Percentiles rank a stretch among this genome's conserved stretches.
These are phyloP conservation scores for Platycercus adscitus DNA, from an alignment of 2,113 vertebrate genomes.

Conservation along the genomic window DNA sequence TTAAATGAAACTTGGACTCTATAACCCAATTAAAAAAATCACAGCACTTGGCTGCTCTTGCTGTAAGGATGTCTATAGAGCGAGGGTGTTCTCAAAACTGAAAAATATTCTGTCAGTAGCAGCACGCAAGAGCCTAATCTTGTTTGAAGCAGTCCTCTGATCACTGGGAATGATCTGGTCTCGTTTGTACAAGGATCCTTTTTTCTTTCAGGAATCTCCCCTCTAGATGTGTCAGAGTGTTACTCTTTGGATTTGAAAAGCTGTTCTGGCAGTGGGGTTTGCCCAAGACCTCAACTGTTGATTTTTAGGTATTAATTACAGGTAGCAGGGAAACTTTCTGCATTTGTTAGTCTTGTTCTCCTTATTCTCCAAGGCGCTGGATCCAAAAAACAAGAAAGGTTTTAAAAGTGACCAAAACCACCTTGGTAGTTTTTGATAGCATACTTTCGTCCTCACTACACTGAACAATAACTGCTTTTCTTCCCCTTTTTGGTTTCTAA, in stretches of 20 bases:
- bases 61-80: neutral
- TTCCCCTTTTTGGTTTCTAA: slow-evolving; percentile 42
- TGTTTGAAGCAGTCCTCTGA: neutral
- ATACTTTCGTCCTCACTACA: neutral
- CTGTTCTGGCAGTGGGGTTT: neutral
- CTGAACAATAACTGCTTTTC: neutral
- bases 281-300: neutral
- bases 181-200: neutral
- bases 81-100: neutral
- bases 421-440: neutral
- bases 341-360: neutral
- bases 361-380: neutral
- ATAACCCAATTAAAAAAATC: neutral
- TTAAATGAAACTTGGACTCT: neutral
- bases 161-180: neutral
- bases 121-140: neutral
- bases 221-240: neutral
- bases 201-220: neutral
- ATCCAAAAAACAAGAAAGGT: neutral
- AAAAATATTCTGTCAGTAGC: neutral
- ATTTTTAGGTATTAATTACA: neutral
- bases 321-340: neutral
- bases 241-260: neutral
- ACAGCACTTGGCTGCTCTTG: neutral
- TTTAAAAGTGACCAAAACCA: neutral